These are phyloP conservation scores for Anguilla marmorata DNA, from an alignment of 2,797 vertebrate species.

Conservation along the genomic window DNA sequence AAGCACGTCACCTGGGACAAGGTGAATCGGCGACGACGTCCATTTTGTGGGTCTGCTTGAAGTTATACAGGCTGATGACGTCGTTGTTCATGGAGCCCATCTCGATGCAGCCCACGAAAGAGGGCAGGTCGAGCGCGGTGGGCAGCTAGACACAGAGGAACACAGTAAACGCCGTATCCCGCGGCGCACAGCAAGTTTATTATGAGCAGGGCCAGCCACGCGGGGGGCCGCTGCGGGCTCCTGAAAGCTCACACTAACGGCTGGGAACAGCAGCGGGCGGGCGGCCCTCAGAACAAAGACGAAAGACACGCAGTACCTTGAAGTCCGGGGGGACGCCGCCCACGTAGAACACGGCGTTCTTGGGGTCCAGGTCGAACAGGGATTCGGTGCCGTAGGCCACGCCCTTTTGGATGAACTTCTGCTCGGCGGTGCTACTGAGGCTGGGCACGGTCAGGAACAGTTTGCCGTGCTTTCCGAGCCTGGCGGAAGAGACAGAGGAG, in stretches of 20 bases:
- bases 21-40: slow-evolving; percentile 76
- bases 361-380: slow-evolving; percentile 84
- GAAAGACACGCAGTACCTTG: slow-evolving; percentile 67
- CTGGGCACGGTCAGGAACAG: slow-evolving; percentile 92
- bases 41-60: slow-evolving; percentile 82
- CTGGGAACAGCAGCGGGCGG: neutral
- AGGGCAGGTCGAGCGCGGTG: slow-evolving; percentile 82
- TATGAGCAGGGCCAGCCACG: neutral
- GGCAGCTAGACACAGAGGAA: slow-evolving; percentile 75
- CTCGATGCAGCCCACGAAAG: slow-evolving; percentile 92
- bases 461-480: slow-evolving; percentile 91
- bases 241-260: slow-evolving; percentile 22
- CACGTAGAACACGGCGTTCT: slow-evolving; percentile 85
- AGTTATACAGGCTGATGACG: slow-evolving; percentile 94
- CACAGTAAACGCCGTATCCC: slow-evolving; percentile 5
- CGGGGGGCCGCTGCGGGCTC: neutral
- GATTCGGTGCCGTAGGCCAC: slow-evolving; percentile 80
- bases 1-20: slow-evolving; percentile 79
- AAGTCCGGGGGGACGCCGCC: slow-evolving; percentile 85
- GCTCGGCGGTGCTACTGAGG: slow-evolving; percentile 84
- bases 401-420: slow-evolving; percentile 97
- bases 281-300: neutral
- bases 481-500: slow-evolving; percentile 51
- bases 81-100: slow-evolving; percentile 89
- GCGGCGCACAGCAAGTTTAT: neutral